These are phyloP conservation scores for Uropetala carovei DNA, from an alignment of 2,888 invertebrate genomes.

Conservation along the genomic window DNA sequence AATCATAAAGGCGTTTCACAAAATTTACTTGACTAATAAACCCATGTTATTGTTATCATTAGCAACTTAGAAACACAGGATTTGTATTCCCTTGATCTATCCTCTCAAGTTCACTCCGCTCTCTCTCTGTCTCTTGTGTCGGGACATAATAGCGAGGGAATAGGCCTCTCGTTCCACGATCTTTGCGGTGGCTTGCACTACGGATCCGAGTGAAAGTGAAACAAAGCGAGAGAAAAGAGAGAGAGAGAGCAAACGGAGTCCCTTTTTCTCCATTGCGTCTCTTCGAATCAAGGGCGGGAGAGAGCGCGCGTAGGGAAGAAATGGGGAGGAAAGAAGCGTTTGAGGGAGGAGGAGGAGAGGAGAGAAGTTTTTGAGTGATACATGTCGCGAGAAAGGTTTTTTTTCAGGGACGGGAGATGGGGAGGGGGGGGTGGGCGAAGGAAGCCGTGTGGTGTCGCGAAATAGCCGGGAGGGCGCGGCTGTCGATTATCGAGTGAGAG, in stretches of 20 bases:
- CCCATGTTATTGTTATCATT: too few species aligned
- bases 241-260: not conserved
- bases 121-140: not conserved
- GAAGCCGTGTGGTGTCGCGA: slow-evolving; percentile 19
- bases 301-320: too few species aligned
- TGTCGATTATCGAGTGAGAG: not conserved
- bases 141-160: not conserved
- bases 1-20: too few species aligned
- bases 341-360: too few species aligned
- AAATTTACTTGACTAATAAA: too few species aligned
- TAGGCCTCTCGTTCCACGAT: not conserved
- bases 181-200: not conserved
- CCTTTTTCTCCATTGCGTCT: not conserved
- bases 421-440: not conserved
- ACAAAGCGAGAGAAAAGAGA: not conserved
- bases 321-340: too few species aligned
- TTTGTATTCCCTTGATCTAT: not conserved
- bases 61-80: not conserved
- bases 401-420: not conserved
- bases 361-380: not conserved
- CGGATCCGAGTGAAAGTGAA: not conserved
- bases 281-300: too few species aligned
- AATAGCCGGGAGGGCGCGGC: not conserved
- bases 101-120: not conserved
- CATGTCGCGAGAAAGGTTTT: not conserved